Base-by-base conservation (phyloP, 2,888 invertebrate species). In the Halictus quadricinctus region DNA sequence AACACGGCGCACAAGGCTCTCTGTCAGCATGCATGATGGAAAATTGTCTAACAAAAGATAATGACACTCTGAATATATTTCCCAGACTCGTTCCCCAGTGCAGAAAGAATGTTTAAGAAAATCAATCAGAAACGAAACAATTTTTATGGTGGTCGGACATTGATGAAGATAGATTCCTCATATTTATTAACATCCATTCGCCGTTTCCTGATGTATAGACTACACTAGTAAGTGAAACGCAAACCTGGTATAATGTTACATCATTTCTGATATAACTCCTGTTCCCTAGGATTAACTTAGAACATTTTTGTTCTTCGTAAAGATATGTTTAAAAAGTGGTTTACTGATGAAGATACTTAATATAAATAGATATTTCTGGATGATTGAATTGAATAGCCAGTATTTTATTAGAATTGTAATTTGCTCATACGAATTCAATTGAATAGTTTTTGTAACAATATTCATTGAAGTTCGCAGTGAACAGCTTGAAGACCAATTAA, bases 1-100 rank as follows among this genome's bases (percentile, higher is more conserved):
- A 81, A 81, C 82, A 46, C 64, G 64, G 73, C 15, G 50, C 46
- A 21, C 70, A 41, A 25, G 46, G 15, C 13, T 29, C 43, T 72
- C 60, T 60, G n/a, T 72, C 48, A 48, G 36, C 36, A 6, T 15
- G 29, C 15, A 2, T 4, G 15, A 29, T 48, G 7, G 18, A 29
- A 18, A 8, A 48, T 12, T 69, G 8, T n/a, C 41, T 21, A 43
- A 69, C 69, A 21, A 41, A 25, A 13, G 60, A 29, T 29, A 29
- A 25, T 15, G 2, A 7, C 13, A 12, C 60, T 10, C 5, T 25
- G 5, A 13, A 60, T 5, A 54, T 54, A 54, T 54, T 6, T 21
- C 2, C 54, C 21, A 21, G 54, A 8, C 15, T 21, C 21, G 7
- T 54, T 21, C 7, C 21, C 7, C 21, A 46, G 21, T 8, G 54